phyloP scores from a whole-genome alignment of 2,888 invertebrate species.

The Cephonodes hylas region DNA sequence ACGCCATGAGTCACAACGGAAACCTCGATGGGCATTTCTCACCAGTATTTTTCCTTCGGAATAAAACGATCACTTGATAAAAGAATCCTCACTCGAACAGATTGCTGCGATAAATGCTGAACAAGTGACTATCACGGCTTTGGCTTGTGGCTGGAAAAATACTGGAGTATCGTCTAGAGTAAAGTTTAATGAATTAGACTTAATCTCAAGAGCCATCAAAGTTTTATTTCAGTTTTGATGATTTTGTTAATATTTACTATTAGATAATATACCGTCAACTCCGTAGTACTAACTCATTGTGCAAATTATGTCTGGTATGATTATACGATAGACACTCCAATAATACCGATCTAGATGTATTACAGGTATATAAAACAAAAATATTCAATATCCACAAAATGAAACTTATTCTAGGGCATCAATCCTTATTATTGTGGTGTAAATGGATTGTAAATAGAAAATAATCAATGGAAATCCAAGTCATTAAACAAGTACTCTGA shows the following conservation, averaged over 20 bases:
- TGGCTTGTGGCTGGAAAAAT: conserved; percentile 27
- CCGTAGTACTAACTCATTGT: too few relatives aligned
- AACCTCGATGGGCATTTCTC: conserved; percentile 14
- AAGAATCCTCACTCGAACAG: conserved; percentile 15
- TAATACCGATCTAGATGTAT: too few relatives aligned
- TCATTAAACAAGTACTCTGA: conserved; percentile 2
- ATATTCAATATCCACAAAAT: too few relatives aligned
- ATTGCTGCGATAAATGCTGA: conserved; percentile 13
- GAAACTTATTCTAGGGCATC: too few relatives aligned
- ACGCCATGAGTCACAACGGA: conserved; percentile 7
- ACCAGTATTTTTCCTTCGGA: conserved; percentile 23
- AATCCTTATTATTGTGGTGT: neutral
- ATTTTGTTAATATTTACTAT: neutral
- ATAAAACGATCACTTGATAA: conserved; percentile 23
- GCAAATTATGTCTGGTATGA: too few relatives aligned
- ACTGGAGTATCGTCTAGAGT: conserved; percentile 3
- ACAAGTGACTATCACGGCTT: conserved; percentile 28
- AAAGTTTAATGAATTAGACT: neutral
- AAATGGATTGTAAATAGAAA: neutral
- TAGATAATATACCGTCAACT: neutral
- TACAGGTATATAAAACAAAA: too few relatives aligned
- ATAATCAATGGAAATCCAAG: neutral
- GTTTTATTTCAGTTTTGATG: neutral
- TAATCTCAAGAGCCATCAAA: neutral
- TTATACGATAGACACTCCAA: too few relatives aligned